Evolutionary conservation across 1,140 invertebrate species (phyloP).

Genomic region (Lycorma delicatula): DNA sequence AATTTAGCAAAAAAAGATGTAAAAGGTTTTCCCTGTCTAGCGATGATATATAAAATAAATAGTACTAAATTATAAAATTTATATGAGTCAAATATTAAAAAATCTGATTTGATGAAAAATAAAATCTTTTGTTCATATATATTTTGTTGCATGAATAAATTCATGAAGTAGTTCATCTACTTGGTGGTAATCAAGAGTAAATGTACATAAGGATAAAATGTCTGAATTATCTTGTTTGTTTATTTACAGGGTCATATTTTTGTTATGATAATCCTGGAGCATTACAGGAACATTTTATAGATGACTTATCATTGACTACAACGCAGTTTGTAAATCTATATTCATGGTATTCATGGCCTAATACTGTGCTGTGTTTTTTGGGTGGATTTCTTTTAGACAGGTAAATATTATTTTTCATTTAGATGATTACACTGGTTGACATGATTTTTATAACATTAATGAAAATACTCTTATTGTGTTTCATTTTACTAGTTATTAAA

Average conservation of each 20-base stretch:
- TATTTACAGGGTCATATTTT: constrained; percentile 89
- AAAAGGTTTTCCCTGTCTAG: too few relatives aligned
- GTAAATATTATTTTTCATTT: constrained; percentile 35
- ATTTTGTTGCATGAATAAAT: background rate
- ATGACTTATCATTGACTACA: constrained; percentile 72
- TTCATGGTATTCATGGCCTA: constrained; percentile 96
- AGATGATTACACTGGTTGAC: too few relatives aligned
- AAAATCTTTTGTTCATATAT: background rate
- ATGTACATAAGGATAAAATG: background rate
- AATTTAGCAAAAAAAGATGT: too few relatives aligned
- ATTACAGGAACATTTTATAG: constrained; percentile 76
- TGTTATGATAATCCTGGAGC: constrained; percentile 96
- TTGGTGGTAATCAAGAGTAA: background rate
- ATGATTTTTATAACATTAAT: too few relatives aligned
- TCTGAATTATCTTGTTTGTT: constrained; percentile 18
- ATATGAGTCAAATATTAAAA: background rate
- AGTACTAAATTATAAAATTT: background rate
- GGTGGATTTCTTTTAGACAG: constrained; percentile 92
- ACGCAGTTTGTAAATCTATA: constrained; percentile 81
- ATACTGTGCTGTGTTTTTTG: constrained; percentile 91
- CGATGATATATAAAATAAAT: too few relatives aligned
- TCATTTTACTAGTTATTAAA: too few relatives aligned
- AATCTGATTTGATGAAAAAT: background rate
- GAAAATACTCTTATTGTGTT: too few relatives aligned
- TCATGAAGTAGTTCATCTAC: background rate